phyloP scores from a whole-genome alignment of 2,113 vertebrate species.

The Stegostoma tigrinum region DNA sequence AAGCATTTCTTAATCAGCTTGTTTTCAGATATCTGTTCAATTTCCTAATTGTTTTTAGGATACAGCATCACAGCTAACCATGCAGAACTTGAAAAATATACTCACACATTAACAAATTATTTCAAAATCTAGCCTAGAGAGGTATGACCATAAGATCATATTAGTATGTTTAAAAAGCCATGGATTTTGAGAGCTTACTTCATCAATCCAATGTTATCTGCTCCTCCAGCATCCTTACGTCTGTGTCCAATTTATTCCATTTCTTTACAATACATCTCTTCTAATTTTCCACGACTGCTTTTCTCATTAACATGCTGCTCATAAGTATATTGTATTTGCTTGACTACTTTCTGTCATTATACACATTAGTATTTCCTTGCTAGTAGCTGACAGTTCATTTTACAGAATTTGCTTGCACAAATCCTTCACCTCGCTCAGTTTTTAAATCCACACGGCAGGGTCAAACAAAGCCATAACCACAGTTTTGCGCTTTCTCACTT shows the following conservation, averaged over 20 bases:
- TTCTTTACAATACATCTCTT: slow-evolving; percentile 4
- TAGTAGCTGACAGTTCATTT: background rate
- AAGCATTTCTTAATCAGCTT: background rate
- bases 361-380: slow-evolving; percentile 2
- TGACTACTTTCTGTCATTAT: background rate
- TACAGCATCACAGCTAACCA: background rate
- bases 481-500: too few relatives aligned
- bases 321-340: background rate
- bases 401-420: background rate
- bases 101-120: background rate
- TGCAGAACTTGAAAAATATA: background rate
- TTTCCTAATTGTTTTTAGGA: slow-evolving; percentile 22
- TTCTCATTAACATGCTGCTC: slow-evolving; percentile 11
- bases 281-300: slow-evolving; percentile 21
- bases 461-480: background rate
- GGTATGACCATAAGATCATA: background rate
- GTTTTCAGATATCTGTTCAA: background rate
- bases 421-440: background rate
- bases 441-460: background rate
- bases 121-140: background rate
- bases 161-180: background rate
- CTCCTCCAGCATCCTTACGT: slow-evolving; percentile 7
- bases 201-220: slow-evolving; percentile 1
- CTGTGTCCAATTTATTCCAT: background rate
- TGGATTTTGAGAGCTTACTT: background rate